Evolutionary conservation across 2,888 invertebrate species (phyloP).

Genomic region (Cacoxenus indagator): DNA sequence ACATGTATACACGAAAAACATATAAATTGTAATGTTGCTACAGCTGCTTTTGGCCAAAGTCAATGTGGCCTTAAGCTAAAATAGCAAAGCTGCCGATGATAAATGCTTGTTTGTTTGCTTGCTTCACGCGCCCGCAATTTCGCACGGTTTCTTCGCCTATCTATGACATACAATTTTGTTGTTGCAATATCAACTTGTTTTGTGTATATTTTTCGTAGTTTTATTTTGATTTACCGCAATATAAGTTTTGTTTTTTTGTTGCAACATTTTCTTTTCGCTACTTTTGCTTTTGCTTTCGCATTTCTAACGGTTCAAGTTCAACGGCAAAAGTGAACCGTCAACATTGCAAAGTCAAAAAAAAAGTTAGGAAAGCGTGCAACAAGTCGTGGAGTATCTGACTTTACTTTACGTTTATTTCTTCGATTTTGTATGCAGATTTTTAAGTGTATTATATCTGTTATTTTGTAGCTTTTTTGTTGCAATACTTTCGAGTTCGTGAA

Average conservation of each 20-base stretch:
- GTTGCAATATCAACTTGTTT: slow-evolving; percentile 1
- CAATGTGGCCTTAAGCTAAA: slow-evolving; percentile 25
- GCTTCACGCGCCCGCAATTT: not conserved
- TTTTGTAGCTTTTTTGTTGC: not conserved
- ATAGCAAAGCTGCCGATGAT: slow-evolving; percentile 6
- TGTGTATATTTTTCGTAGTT: slow-evolving; percentile 26
- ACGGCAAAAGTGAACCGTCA: slow-evolving; percentile 28
- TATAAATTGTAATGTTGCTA: not conserved
- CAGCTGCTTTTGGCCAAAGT: slow-evolving; percentile 18
- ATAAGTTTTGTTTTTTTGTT: slow-evolving; percentile 16
- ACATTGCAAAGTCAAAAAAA: not conserved
- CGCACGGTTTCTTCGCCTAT: too few relatives aligned
- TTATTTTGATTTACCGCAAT: slow-evolving; percentile 24
- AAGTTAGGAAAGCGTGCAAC: not conserved
- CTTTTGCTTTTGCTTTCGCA: slow-evolving; percentile 30
- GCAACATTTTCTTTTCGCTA: slow-evolving; percentile 18
- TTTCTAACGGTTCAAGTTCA: slow-evolving; percentile 51
- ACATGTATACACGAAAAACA: slow-evolving; percentile 1
- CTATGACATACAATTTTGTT: slow-evolving; percentile 4
- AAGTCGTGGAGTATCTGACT: not conserved
- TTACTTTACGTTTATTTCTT: not conserved
- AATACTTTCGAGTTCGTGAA: not conserved
- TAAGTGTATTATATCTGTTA: not conserved
- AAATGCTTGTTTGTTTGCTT: not conserved
- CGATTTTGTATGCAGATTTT: too few relatives aligned